Base-by-base conservation (phyloP, 1,140 invertebrate genomes). In the Coelopa frigida region DNA sequence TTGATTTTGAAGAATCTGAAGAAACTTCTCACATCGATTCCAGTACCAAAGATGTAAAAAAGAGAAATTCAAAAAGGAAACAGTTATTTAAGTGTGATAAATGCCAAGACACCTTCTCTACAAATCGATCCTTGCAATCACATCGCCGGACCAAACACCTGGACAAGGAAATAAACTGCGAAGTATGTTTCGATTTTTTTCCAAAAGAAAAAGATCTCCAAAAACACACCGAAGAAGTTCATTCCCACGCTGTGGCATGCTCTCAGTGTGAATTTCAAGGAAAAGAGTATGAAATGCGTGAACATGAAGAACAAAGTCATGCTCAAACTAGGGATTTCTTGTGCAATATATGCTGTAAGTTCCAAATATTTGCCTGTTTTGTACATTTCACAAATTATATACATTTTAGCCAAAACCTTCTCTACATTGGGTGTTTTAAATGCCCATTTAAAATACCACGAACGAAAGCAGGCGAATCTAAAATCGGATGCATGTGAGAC, bases 401-500 rank as follows among this genome's bases (percentile, higher is more conserved):
- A 20, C 7, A 36, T 22, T 18, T 21, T 27, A 48, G 46, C 8
- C 12, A 42, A 42, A 29, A 43, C 23, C 4, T 43, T 35, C 15
- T 18, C 6, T 20, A 24, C 32, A 12, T 11, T 15, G 14, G 29
- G n/a, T 18, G 17, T 43, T n/a, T 29, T 48, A 4, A 48, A 37
- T 8, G 21, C 27, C n/a, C 46, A 48, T 48, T 17, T 36, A 7
- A 48, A 48, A 11, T 48, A 48, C 20, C 46, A 48, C 24, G 27
- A 43, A 20, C 39, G 39, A 18, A 40, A 48, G 38, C 21, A 26
- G 12, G 22, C 18, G 22, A 42, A 27, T 23, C 20, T 20, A 1
- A 41, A 42, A 42, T 42, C 46, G 10, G 46, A 48, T 41, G 27
- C 38, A 15, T 48, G 46, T 37, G 14, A 48, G 27, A 43, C 43